A percentile compares a stretch with the other conserved stretches of the same genome.
Conservation (phyloP, 2,113 vertebrate species). For the Forbesichthys papilliferus region DNA sequence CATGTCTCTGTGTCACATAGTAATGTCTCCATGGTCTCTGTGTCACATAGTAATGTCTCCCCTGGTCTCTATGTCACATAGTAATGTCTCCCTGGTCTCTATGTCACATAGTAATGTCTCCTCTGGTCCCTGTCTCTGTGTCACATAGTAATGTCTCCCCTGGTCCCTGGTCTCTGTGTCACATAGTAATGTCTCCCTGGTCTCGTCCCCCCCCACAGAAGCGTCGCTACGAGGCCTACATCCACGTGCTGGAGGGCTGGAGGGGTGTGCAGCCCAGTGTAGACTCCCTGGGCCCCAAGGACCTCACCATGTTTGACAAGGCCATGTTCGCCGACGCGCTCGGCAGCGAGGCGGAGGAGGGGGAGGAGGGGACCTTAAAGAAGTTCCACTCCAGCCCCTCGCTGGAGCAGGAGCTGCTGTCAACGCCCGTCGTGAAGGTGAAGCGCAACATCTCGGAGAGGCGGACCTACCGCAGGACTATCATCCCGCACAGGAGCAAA, state of each 20-base stretch:
- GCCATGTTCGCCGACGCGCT: constrained; percentile 50
- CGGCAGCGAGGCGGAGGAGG: constrained; percentile 23
- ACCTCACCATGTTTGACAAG: constrained; percentile 77
- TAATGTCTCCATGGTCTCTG: too few species aligned
- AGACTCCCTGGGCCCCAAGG: background rate
- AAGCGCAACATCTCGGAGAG: constrained; percentile 89
- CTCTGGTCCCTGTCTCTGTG: too few species aligned
- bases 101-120: too few species aligned
- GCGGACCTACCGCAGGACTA: constrained; percentile 84
- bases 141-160: too few species aligned
- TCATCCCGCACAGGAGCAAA: constrained; percentile 80
- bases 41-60: too few species aligned
- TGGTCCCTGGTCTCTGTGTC: too few species aligned
- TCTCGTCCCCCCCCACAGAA: constrained; percentile 64
- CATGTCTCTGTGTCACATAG: too few species aligned
- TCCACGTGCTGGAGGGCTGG: constrained; percentile 79
- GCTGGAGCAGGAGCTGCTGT: constrained; percentile 77
- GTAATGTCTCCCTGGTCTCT: background rate
- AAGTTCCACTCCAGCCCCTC: constrained; percentile 89
- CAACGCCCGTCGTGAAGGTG: constrained; percentile 77
- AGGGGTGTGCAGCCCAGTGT: constrained; percentile 32
- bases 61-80: too few species aligned
- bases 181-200: background rate
- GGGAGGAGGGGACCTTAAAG: constrained; percentile 68
- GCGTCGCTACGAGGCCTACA: constrained; percentile 83